Conservation (phyloP, 2,797 vertebrate species). For the Lagorchestes hirsutus region DNA sequence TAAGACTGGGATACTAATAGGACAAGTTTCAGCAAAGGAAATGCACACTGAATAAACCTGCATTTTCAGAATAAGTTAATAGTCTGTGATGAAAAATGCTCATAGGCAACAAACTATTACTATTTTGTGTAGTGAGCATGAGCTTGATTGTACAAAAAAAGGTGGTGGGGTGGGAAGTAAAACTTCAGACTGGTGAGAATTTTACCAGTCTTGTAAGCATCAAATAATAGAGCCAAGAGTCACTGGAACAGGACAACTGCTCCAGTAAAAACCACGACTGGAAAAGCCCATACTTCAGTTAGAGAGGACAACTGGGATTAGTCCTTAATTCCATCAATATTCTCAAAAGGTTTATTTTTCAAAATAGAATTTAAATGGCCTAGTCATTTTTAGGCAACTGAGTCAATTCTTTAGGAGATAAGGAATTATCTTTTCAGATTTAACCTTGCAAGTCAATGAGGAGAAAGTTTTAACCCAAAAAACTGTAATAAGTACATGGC, state of each 20-base stretch:
- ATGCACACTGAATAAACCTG: not conserved
- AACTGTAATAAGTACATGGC: not conserved
- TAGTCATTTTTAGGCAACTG: not conserved
- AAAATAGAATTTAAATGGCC: not conserved
- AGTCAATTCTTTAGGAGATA: not conserved
- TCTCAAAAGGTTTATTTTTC: not conserved
- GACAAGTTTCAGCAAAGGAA: not conserved
- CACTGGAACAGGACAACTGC: not conserved
- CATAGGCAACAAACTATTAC: not conserved
- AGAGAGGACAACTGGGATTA: not conserved
- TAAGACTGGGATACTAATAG: slow-evolving; percentile 25
- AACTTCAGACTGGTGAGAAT: not conserved
- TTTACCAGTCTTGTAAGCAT: not conserved
- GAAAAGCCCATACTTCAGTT: not conserved
- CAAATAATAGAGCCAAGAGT: not conserved
- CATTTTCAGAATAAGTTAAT: slow-evolving; percentile 1
- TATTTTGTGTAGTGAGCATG: not conserved
- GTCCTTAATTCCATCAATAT: not conserved
- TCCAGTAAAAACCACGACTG: not conserved
- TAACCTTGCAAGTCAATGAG: not conserved
- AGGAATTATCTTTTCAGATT: not conserved
- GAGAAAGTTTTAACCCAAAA: not conserved
- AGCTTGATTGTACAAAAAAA: not conserved
- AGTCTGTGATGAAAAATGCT: not conserved
- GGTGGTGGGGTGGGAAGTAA: not conserved